Evolutionary conservation across 2,797 vertebrate species (phyloP).

Genomic region (Periophthalmus magnuspinnatus): DNA sequence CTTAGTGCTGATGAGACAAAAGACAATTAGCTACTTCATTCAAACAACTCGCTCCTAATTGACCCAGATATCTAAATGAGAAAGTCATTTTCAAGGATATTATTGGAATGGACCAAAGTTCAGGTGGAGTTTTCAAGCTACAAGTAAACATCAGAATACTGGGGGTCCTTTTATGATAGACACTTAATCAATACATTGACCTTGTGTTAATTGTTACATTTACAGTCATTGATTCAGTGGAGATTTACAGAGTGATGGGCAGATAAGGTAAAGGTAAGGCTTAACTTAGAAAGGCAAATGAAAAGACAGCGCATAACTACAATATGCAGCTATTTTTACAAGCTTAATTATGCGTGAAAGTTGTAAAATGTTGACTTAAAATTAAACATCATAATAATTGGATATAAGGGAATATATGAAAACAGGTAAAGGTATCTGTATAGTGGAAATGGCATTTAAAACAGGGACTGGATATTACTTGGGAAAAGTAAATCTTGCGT

Average conservation of each 20-base stretch:
- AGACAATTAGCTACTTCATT: not conserved
- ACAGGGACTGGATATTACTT: too few relatives aligned
- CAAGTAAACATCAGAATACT: not conserved
- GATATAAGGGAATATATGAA: too few relatives aligned
- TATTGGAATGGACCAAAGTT: not conserved
- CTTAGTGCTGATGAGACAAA: not conserved
- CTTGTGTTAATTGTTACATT: slow-evolving; percentile 36
- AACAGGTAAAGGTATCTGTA: too few relatives aligned
- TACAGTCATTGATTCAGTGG: slow-evolving; percentile 28
- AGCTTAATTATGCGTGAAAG: too few relatives aligned
- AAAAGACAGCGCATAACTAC: too few relatives aligned
- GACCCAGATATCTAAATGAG: not conserved
- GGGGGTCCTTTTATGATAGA: slow-evolving; percentile 8
- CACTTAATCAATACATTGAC: slow-evolving; percentile 26
- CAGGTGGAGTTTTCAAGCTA: slow-evolving; percentile 3
- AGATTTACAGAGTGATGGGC: slow-evolving; percentile 10
- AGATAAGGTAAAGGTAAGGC: not conserved
- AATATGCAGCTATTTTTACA: too few relatives aligned
- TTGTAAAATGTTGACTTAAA: too few relatives aligned
- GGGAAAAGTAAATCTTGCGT: too few relatives aligned
- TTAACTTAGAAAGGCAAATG: too few relatives aligned
- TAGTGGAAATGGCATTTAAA: too few relatives aligned
- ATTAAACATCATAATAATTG: too few relatives aligned
- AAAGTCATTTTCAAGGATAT: slow-evolving; percentile 1
- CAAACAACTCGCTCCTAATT: not conserved